Conservation (phyloP, 2,113 vertebrate species). For the Corythornis madagascariensis region DNA sequence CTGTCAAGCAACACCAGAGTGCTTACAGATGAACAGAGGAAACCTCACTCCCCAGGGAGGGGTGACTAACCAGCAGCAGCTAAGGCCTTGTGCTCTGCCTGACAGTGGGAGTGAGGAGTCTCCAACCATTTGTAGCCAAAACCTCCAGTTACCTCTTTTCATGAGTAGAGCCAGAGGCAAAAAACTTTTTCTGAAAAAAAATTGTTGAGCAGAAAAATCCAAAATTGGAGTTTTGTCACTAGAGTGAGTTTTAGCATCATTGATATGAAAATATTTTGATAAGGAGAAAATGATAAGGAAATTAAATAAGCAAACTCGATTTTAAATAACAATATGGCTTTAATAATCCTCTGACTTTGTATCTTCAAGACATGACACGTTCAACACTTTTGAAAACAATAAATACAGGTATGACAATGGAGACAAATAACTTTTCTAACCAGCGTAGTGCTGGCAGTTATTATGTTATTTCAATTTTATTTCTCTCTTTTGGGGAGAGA, state of each 20-base stretch:
- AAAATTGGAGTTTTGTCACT: neutral
- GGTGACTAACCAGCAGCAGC: neutral
- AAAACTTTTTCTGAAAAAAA: neutral
- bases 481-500: neutral
- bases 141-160: neutral
- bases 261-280: neutral
- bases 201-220: neutral
- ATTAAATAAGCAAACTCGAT: neutral
- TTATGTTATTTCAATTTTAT: neutral
- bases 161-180: neutral
- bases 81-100: neutral
- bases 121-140: neutral
- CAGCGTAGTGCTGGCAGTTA: neutral
- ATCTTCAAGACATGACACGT: neutral
- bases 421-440: neutral
- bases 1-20: fast-evolving
- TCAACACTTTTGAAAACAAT: neutral
- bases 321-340: conserved; percentile 3
- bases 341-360: neutral
- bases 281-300: neutral
- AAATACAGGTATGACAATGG: neutral
- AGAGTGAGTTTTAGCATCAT: neutral
- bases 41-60: neutral
- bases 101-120: fast-evolving
- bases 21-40: neutral